Conservation (phyloP, 2,888 invertebrate genomes). For the Drosophila kanekoi region DNA sequence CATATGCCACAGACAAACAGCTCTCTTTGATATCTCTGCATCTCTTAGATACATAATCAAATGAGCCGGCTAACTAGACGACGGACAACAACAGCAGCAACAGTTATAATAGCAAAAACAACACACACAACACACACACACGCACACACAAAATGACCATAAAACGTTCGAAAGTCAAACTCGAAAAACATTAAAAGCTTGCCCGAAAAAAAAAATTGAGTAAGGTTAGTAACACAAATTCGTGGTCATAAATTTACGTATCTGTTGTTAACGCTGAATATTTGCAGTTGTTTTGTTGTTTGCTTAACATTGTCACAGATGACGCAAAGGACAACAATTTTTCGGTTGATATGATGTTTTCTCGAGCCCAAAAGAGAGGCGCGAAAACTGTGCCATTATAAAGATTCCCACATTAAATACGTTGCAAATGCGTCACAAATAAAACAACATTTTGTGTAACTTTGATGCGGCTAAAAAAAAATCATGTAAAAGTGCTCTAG, state of each 20-base stretch:
- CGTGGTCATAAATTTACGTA: conserved; percentile 74
- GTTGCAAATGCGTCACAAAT: conserved; percentile 17
- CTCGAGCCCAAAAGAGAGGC: conserved; percentile 20
- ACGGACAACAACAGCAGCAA: conserved; percentile 30
- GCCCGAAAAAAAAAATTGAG: conserved; percentile 69
- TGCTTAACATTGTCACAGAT: conserved; percentile 73
- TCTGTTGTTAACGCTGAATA: conserved; percentile 29
- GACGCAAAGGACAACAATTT: conserved; percentile 76
- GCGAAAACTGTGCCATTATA: conserved; percentile 21
- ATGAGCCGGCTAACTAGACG: conserved; percentile 67
- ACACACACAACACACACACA: conserved; percentile 24
- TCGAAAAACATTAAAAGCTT: conserved; percentile 51
- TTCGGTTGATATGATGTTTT: conserved; percentile 21
- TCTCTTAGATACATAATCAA: conserved; percentile 70
- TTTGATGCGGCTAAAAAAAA: background rate
- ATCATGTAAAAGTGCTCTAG: background rate
- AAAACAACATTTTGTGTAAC: conserved; percentile 18
- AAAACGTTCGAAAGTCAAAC: conserved; percentile 78
- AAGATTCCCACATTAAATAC: conserved; percentile 15
- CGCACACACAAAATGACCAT: conserved; percentile 52
- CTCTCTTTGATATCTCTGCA: conserved; percentile 50
- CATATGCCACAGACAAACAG: conserved; percentile 31
- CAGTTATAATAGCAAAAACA: conserved; percentile 34
- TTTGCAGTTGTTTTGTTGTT: conserved; percentile 37
- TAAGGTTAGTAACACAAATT: conserved; percentile 78